Conservation (phyloP, 2,113 vertebrate genomes). For the Lepus americanus region DNA sequence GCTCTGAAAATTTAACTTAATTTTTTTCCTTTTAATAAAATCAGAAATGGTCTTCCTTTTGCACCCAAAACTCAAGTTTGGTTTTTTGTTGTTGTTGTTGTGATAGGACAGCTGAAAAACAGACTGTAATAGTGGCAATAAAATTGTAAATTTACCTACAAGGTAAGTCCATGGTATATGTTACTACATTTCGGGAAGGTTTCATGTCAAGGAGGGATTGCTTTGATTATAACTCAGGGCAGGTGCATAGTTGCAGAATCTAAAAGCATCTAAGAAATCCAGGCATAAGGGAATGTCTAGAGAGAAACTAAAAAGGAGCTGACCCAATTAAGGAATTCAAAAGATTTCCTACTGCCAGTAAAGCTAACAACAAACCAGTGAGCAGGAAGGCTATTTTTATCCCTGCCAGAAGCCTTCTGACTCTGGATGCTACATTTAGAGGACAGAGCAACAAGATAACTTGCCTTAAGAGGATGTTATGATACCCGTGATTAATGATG, state of each 20-base stretch:
- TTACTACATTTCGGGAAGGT: not conserved
- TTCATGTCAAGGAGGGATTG: not conserved
- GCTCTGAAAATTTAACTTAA: conserved; percentile 36
- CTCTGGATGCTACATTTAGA: conserved; percentile 76
- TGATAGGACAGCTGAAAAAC: not conserved
- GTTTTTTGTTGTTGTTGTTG: conserved; percentile 48
- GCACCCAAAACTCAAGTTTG: conserved; percentile 26
- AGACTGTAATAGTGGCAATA: not conserved
- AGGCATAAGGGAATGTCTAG: conserved; percentile 66
- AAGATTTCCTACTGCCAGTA: conserved; percentile 82
- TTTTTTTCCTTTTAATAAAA: conserved; percentile 8
- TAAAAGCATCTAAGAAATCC: conserved; percentile 62
- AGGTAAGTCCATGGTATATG: not conserved
- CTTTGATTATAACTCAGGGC: not conserved
- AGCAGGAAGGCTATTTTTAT: conserved; percentile 83
- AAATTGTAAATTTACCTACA: not conserved
- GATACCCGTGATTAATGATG: conserved; percentile 74
- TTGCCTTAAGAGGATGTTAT: conserved; percentile 84
- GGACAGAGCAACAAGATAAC: conserved; percentile 74
- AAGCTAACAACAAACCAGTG: conserved; percentile 67
- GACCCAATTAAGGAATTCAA: conserved; percentile 83
- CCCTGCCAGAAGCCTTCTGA: conserved; percentile 72
- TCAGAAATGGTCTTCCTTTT: conserved; percentile 9
- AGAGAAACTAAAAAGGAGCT: conserved; percentile 65
- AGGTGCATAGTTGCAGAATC: conserved; percentile 36